These are phyloP conservation scores for Callyntrura sp. DNA, from an alignment of 2,888 invertebrate genomes.

Conservation along the genomic window DNA sequence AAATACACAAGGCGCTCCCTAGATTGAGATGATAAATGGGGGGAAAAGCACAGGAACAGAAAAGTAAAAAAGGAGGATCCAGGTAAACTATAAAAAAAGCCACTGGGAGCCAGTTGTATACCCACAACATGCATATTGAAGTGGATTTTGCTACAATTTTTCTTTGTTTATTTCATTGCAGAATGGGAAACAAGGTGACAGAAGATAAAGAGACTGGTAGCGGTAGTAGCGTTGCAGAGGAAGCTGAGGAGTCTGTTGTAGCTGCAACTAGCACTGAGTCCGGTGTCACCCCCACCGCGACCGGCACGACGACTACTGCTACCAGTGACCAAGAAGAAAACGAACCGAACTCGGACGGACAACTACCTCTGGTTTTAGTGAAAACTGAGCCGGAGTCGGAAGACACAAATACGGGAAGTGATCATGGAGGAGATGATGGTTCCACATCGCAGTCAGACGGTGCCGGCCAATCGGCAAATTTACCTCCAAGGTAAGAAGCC, in stretches of 20 bases:
- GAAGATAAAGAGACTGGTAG: slow-evolving; percentile 58
- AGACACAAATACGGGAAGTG: slow-evolving; percentile 65
- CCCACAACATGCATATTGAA: neutral
- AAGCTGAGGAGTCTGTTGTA: slow-evolving; percentile 60
- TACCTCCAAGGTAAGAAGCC: slow-evolving; percentile 82
- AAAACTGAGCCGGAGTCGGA: slow-evolving; percentile 79
- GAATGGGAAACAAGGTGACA: slow-evolving; percentile 61
- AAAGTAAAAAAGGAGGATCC: slow-evolving; percentile 55
- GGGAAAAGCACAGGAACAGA: slow-evolving; percentile 66
- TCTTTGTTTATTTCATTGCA: neutral
- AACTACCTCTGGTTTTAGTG: slow-evolving; percentile 68
- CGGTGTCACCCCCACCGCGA: neutral
- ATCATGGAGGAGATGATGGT: slow-evolving; percentile 61
- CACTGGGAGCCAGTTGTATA: neutral
- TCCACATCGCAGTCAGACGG: slow-evolving; percentile 72
- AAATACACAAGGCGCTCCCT: neutral
- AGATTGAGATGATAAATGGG: slow-evolving; percentile 58
- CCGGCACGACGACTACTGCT: neutral
- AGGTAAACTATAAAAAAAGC: slow-evolving; percentile 36
- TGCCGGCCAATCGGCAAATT: slow-evolving; percentile 79
- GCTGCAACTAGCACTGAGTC: slow-evolving; percentile 27
- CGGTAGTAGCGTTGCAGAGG: slow-evolving; percentile 45
- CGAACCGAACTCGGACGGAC: slow-evolving; percentile 21
- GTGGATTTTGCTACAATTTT: neutral
- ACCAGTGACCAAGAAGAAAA: neutral